Conservation (phyloP, 2,888 invertebrate genomes). For the Heliothis peltigera region DNA sequence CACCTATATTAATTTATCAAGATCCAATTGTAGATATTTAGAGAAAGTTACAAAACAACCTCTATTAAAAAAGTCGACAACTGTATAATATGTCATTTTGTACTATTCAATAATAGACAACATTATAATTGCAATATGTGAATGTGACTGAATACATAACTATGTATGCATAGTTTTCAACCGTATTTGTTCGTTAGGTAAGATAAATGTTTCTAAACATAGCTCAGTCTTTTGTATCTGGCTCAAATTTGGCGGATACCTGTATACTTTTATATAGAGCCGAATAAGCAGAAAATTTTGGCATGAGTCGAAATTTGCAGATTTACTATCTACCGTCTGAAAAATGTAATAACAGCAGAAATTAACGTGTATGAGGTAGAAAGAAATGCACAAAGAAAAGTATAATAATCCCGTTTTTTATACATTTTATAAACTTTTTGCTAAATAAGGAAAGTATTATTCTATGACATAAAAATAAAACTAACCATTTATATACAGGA, state of each 20-base stretch:
- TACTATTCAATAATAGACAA: slow-evolving; percentile 78
- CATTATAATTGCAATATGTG: slow-evolving; percentile 59
- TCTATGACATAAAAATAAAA: slow-evolving; percentile 51
- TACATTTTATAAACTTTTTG: slow-evolving; percentile 16
- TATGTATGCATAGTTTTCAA: slow-evolving; percentile 43
- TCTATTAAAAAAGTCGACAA: slow-evolving; percentile 58
- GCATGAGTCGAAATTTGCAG: slow-evolving; percentile 55
- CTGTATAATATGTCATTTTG: slow-evolving; percentile 69
- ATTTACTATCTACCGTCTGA: slow-evolving; percentile 29
- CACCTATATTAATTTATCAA: slow-evolving; percentile 74
- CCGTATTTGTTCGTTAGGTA: slow-evolving; percentile 42
- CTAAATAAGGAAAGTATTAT: slow-evolving; percentile 7
- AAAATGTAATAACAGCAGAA: slow-evolving; percentile 35
- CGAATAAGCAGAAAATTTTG: slow-evolving; percentile 61
- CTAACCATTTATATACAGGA: slow-evolving; percentile 78
- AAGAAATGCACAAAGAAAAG: slow-evolving; percentile 66
- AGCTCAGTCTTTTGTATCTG: slow-evolving; percentile 71
- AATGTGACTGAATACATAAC: slow-evolving; percentile 32
- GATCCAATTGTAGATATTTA: slow-evolving; percentile 62
- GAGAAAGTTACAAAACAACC: slow-evolving; percentile 60
- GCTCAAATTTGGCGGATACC: slow-evolving; percentile 62
- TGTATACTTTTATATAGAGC: slow-evolving; percentile 43
- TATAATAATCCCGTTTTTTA: slow-evolving; percentile 24
- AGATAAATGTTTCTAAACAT: slow-evolving; percentile 61
- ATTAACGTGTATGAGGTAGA: slow-evolving; percentile 71